phyloP scores from a whole-genome alignment of 2,888 invertebrate species.

The Operophtera brumata region DNA sequence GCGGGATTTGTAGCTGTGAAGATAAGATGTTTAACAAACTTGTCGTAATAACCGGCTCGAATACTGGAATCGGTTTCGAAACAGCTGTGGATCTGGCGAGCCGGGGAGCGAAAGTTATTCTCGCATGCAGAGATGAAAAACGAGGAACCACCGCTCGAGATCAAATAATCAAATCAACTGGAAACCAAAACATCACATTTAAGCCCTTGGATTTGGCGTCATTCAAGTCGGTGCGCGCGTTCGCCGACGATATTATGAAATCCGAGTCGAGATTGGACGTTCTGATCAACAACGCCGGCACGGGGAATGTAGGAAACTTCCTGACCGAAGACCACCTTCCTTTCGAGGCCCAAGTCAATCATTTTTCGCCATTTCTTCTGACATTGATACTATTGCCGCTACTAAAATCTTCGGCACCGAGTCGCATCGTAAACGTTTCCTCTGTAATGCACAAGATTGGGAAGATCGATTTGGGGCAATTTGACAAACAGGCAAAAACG shows the following conservation, averaged over 20 bases:
- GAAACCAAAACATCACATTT: conserved; percentile 83
- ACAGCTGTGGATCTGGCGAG: conserved; percentile 61
- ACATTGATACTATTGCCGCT: conserved; percentile 90
- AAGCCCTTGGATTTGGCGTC: conserved; percentile 87
- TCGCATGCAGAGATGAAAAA: conserved; percentile 72
- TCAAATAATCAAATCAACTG: conserved; percentile 82
- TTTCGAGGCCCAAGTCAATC: conserved; percentile 92
- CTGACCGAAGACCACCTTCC: conserved; percentile 90
- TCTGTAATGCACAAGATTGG: conserved; percentile 86
- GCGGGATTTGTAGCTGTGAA: conserved; percentile 37
- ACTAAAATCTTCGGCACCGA: conserved; percentile 84
- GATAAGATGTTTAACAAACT: conserved; percentile 45
- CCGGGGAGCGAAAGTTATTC: conserved; percentile 75
- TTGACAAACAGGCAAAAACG: conserved; percentile 83
- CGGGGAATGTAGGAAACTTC: conserved; percentile 82
- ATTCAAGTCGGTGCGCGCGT: conserved; percentile 86
- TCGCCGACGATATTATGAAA: conserved; percentile 86
- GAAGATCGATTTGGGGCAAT: conserved; percentile 82
- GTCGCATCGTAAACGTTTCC: conserved; percentile 88
- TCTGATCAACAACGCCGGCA: conserved; percentile 92
- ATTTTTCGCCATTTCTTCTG: conserved; percentile 93
- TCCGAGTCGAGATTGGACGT: conserved; percentile 86
- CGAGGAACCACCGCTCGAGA: conserved; percentile 65
- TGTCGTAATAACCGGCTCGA: conserved; percentile 59
- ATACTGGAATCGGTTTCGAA: conserved; percentile 56